Percentiles rank a stretch among this genome's conserved stretches.
Evolutionary conservation across 2,113 vertebrate genomes (phyloP).

Genomic region (Colius striatus): DNA sequence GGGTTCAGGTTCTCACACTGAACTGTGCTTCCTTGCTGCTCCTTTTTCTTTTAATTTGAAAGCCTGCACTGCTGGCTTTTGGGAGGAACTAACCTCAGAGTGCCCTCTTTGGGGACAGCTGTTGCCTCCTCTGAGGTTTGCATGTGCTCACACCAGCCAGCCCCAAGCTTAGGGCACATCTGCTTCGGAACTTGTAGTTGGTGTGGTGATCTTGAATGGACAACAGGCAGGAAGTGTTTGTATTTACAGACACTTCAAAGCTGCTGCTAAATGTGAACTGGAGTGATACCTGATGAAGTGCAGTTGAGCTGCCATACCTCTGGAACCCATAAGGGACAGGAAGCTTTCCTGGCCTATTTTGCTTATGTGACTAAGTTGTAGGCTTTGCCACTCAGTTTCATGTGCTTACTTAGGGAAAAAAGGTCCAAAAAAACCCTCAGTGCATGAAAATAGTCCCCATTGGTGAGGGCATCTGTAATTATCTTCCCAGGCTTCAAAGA

Average conservation of each 20-base stretch:
- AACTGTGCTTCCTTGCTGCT: background rate
- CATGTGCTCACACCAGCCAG: background rate
- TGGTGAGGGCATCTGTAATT: background rate
- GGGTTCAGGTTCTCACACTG: background rate
- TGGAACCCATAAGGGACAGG: background rate
- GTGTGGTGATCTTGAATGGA: background rate
- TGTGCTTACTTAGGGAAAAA: background rate
- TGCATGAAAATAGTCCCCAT: background rate
- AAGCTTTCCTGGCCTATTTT: background rate
- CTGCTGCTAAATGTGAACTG: background rate
- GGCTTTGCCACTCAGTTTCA: background rate
- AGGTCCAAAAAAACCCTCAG: background rate
- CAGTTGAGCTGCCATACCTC: background rate
- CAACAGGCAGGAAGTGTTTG: background rate
- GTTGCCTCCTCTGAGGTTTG: background rate
- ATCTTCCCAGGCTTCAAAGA: background rate
- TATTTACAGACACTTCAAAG: background rate
- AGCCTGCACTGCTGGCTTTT: background rate
- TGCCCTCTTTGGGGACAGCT: background rate
- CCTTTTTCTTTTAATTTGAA: background rate
- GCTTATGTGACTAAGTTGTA: background rate
- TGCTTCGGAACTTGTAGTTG: background rate
- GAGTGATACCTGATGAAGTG: background rate
- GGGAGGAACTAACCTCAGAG: background rate
- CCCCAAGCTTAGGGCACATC: background rate